A percentile compares a stretch with the other conserved stretches of the same genome.
These are phyloP conservation scores for Pitangus sulphuratus DNA, from an alignment of 2,797 vertebrate species.

Conservation along the genomic window DNA sequence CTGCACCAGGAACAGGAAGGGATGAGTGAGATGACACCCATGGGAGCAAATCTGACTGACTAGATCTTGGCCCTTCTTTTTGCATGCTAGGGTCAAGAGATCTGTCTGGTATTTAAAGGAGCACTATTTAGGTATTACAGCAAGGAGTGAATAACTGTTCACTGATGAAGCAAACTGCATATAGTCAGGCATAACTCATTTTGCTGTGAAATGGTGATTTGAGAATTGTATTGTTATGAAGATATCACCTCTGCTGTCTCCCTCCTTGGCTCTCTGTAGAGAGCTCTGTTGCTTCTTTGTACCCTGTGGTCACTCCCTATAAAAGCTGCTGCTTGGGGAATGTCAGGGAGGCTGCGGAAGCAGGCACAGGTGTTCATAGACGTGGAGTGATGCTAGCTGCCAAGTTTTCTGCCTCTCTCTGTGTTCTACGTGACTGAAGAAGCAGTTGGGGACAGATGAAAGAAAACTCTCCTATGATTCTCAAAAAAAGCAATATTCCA, in stretches of 20 bases:
- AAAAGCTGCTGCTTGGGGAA: background rate
- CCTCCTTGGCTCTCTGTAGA: background rate
- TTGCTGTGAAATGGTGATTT: background rate
- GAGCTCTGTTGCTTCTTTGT: background rate
- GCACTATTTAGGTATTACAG: background rate
- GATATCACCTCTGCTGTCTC: background rate
- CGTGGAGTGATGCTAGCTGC: background rate
- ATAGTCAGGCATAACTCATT: background rate
- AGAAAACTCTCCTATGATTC: background rate
- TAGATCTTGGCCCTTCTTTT: background rate
- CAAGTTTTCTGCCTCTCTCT: background rate
- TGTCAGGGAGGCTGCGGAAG: background rate
- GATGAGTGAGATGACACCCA: background rate
- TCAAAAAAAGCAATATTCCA: background rate
- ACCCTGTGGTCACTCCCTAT: background rate
- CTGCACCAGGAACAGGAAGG: slow-evolving; percentile 6
- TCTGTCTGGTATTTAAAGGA: background rate
- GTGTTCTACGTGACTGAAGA: background rate
- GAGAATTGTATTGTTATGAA: background rate
- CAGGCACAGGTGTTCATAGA: background rate
- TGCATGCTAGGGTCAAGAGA: background rate
- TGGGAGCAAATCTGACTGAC: background rate
- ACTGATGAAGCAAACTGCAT: background rate
- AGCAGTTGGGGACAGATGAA: background rate
- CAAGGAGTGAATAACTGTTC: background rate